A percentile compares a stretch with the other conserved stretches of the same genome.
Conservation (phyloP, 2,113 vertebrate genomes). For the Myrmecophaga tridactyla region DNA sequence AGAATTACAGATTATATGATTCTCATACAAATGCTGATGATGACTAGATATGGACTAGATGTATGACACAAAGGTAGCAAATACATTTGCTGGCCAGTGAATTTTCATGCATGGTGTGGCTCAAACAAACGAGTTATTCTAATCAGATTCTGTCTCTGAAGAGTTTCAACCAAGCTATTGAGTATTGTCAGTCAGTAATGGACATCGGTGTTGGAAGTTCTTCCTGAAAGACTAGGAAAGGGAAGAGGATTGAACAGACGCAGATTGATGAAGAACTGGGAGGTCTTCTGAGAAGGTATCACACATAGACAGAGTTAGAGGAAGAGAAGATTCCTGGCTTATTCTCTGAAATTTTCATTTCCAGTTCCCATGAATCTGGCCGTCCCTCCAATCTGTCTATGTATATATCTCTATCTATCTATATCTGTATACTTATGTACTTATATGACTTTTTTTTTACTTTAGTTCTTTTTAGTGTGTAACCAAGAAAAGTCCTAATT, state of each 20-base stretch:
- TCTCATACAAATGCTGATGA: not conserved
- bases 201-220: not conserved
- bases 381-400: not conserved
- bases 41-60: not conserved
- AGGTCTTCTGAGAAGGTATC: not conserved
- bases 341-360: not conserved
- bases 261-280: not conserved
- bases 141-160: not conserved
- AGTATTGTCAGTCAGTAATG: not conserved
- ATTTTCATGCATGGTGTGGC: not conserved
- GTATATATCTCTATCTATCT: accelerated
- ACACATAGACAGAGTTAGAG: not conserved
- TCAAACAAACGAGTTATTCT: not conserved
- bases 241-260: not conserved
- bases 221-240: not conserved
- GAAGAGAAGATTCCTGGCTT: not conserved
- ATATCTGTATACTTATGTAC: not conserved
- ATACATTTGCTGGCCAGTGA: not conserved
- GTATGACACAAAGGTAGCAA: not conserved
- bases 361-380: not conserved
- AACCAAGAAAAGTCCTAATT: not conserved
- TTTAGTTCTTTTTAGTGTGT: not conserved
- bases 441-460: not conserved
- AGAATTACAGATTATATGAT: not conserved
- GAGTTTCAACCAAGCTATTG: not conserved